Evolutionary conservation across 2,888 invertebrate species (phyloP).

Genomic region (Acanthosepion esculentum): DNA sequence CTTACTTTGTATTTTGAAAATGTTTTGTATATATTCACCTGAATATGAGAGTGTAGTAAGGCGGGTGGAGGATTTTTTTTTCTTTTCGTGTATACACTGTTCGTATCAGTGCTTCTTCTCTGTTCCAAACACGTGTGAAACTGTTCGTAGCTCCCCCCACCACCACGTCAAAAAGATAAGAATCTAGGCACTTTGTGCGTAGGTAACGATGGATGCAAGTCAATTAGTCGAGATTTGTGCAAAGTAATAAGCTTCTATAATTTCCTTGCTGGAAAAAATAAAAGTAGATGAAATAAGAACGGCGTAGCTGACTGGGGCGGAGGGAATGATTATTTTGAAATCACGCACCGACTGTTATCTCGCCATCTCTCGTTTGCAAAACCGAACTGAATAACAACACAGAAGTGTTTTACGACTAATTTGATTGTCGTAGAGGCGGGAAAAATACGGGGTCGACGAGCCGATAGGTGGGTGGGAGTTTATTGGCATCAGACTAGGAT

Average conservation of each 20-base stretch:
- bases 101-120: no score
- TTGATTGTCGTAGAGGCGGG: constrained; percentile 1
- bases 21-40: no score
- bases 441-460: neutral
- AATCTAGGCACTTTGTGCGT: neutral
- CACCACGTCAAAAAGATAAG: neutral
- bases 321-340: neutral
- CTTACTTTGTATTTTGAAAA: no score
- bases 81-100: no score
- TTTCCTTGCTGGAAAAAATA: neutral
- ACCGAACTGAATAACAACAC: neutral
- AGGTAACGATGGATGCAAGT: constrained; percentile 1
- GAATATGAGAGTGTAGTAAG: no score
- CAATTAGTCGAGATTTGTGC: constrained; percentile 7
- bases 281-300: neutral
- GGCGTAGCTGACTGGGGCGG: neutral
- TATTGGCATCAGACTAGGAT: neutral
- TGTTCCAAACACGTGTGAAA: no score
- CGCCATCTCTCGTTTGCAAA: constrained; percentile 22
- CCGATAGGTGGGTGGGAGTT: neutral
- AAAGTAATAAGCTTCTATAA: constrained; percentile 4
- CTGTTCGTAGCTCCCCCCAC: neutral
- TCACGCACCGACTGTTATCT: constrained; percentile 4
- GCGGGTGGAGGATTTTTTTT: no score
- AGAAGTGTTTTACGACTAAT: constrained; percentile 12